Base-by-base conservation (phyloP, 2,797 vertebrate species). In the Otolemur crassicaudatus region DNA sequence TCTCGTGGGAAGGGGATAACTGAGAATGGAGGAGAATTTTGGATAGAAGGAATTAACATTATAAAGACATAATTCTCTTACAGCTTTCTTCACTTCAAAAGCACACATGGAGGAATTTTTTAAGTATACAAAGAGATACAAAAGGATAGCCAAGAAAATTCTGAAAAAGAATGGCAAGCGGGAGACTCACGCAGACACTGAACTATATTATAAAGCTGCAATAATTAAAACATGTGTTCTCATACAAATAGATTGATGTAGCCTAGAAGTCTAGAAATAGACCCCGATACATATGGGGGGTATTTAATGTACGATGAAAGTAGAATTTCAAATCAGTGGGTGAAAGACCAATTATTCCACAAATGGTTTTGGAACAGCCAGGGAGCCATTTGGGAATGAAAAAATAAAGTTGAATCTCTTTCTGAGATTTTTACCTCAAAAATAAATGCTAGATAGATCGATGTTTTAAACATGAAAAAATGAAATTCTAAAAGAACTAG, bases 381-480 rank as follows among this genome's bases (percentile, higher is more conserved):
- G 58, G 73, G 69, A 87, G 73, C 76, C 87, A 76, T 96, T 86
- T 96, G 81, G 89, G 83, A 83, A 81, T 23, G 17, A 37, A 79
- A 84, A 84, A 87, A 87, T 73, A 85, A 95, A 77, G 46, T 49
- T 43, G 67, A 94, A 82, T 96, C 34, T 96, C 92, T 85, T 97
- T 93, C 72, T 96, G 84, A 96, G 93, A 96, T 58, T 82, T 43
- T 92, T 88, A 89, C 93, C 91, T 96, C 91, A 85, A 94, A 94
- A 97, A 97, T 94, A 97, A 95, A 96, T 91, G 91, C 91, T 83
- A 67, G 61, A 49, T 53, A 34, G 81, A 94, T 98, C 92, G 37
- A 92, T 94, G 91, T 96, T 96, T 97, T 96, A 97, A 97, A 94
- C 93, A 95, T 67, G 81, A 96, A 97, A 96, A 89, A 89, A 94